Evolutionary conservation across 2,113 vertebrate species (phyloP), one percentile per base, ranked within the genome.

Genomic region (Mustelus asterias): DNA sequence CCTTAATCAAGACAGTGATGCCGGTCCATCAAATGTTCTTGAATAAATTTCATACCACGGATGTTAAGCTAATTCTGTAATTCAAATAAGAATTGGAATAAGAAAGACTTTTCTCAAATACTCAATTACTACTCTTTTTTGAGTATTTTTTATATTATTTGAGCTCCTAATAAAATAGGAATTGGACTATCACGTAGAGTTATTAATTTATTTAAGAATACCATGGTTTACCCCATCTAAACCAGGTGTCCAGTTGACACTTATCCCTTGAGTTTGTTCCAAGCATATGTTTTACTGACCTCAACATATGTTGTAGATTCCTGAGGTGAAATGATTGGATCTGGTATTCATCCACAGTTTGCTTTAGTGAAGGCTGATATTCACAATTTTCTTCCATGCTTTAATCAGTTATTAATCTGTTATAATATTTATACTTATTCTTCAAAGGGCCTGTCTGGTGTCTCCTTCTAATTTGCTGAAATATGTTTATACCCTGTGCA

Each of bases 341-440:
- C 60, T 67, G 60, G 60, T 93, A 93, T 93, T 65, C 37, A n/a
- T 67, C 60, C 89, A 60, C 33, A 37, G 89, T 93, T n/a, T 93
- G 16, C n/a, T 65, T 93, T 37, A 67, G 63, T 37, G 89, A 93
- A 37, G 60, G 60, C 58, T 63, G 60, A 92, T 92, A 33, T 65
- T 29, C n/a, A 63, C n/a, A 7, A 37, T 93, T 67, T 67, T 93
- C 89, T 67, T 22, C 18, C 37, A 93, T 7, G 37, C 10, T 63
- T 65, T 93, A 22, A 41, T 93, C 60, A 37, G 60, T 93, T 37
- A 92, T 65, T 37, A 14, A 92, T 65, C 60, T 92, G 37, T 18
- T 65, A 37, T 67, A 65, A 93, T 65, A 93, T 93, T 93, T 93
- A 37, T 93, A 60, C 86, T 93, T 37, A 65, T 67, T 60, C 60